phyloP scores from a whole-genome alignment of 1,140 invertebrate genomes.

The Sinonovacula constricta region DNA sequence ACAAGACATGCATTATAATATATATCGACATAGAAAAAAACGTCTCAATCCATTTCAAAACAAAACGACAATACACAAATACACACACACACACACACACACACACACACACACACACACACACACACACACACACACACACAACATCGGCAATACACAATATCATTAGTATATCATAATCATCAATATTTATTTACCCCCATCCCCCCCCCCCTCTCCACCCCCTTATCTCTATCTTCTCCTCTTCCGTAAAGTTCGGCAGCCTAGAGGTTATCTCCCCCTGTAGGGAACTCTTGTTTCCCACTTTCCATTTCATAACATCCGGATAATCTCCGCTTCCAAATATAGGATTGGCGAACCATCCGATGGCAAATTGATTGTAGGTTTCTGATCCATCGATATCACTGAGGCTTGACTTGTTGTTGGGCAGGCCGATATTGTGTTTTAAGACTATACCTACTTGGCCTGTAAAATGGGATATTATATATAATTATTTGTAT shows the following conservation, averaged over 20 bases:
- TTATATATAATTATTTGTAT: too few relatives aligned
- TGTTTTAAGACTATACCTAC: not conserved
- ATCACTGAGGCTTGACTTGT: not conserved
- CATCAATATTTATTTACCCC: constrained; percentile 54
- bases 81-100: too few relatives aligned
- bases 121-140: too few relatives aligned
- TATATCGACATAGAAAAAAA: too few relatives aligned
- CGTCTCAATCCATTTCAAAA: too few relatives aligned
- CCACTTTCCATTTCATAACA: constrained; percentile 63
- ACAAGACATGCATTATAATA: too few relatives aligned
- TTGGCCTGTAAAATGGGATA: not conserved
- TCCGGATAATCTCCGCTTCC: constrained; percentile 76
- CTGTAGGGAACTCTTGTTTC: constrained; percentile 55
- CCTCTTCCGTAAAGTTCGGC: constrained; percentile 43
- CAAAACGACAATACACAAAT: too few relatives aligned
- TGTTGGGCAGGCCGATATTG: not conserved
- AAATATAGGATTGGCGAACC: constrained; percentile 75
- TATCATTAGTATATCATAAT: too few relatives aligned
- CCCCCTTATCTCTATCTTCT: constrained; percentile 21
- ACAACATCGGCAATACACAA: too few relatives aligned
- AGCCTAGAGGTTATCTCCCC: constrained; percentile 58
- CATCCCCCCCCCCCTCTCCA: constrained; percentile 46
- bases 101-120: too few relatives aligned
- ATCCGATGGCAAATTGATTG: constrained; percentile 67
- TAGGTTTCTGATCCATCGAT: constrained; percentile 55